These are phyloP conservation scores for Disparrhopalites patrizii DNA, from an alignment of 2,888 invertebrate species.

Conservation along the genomic window DNA sequence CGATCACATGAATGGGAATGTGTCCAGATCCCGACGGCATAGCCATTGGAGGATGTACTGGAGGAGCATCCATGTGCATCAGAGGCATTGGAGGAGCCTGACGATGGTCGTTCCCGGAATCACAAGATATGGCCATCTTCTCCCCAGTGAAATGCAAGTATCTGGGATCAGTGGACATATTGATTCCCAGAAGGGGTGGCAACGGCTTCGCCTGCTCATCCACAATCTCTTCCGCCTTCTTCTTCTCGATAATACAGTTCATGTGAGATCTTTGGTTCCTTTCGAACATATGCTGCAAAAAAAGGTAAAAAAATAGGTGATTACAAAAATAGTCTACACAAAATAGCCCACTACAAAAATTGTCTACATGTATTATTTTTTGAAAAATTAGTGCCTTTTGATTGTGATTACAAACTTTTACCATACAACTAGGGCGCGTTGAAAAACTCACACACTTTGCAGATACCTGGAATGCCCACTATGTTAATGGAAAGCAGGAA, in stretches of 20 bases:
- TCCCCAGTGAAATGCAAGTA: conserved; percentile 73
- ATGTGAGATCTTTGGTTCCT: conserved; percentile 65
- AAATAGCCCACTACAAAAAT: too few relatives aligned
- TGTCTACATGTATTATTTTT: too few relatives aligned
- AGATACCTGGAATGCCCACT: too few relatives aligned
- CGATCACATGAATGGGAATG: conserved; percentile 54
- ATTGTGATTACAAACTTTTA: too few relatives aligned
- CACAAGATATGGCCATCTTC: conserved; percentile 81
- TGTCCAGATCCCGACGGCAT: conserved; percentile 51
- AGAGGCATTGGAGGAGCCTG: conserved; percentile 49
- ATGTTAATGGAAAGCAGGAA: too few relatives aligned
- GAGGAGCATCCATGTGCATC: conserved; percentile 7
- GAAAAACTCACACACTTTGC: background rate
- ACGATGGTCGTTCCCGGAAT: conserved; percentile 70
- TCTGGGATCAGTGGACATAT: conserved; percentile 67
- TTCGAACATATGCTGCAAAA: conserved; percentile 55
- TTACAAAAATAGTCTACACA: conserved; percentile 13
- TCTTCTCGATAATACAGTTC: conserved; percentile 86
- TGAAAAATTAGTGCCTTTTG: too few relatives aligned
- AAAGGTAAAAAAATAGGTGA: conserved; percentile 29
- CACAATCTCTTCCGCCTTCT: conserved; percentile 75
- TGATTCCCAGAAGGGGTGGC: conserved; percentile 63
- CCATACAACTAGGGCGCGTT: background rate
- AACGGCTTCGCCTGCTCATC: conserved; percentile 67
- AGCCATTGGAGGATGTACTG: conserved; percentile 48